phyloP scores from a whole-genome alignment of 2,797 vertebrate species.

The Amphiprion clarkii region DNA sequence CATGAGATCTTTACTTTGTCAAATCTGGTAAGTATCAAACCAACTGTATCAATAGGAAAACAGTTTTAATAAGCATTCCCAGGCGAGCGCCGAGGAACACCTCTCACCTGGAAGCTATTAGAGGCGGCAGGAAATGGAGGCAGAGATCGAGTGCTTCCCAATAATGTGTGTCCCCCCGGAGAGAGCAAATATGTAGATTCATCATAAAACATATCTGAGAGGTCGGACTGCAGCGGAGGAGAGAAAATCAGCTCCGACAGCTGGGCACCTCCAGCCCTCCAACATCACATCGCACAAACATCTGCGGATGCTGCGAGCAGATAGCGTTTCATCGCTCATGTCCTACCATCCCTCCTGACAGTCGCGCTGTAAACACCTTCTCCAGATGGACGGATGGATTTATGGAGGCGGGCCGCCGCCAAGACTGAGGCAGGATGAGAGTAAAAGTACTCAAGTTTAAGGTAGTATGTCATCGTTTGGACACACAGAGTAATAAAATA shows the following conservation, averaged over 20 bases:
- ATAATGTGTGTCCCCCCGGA: slow-evolving; percentile 74
- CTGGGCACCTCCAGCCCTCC: slow-evolving; percentile 72
- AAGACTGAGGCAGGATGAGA: background rate
- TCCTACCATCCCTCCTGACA: slow-evolving; percentile 58
- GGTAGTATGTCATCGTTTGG: too few species aligned
- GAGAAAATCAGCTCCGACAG: slow-evolving; percentile 71
- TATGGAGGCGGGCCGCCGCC: slow-evolving; percentile 17
- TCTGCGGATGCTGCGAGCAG: slow-evolving; percentile 59
- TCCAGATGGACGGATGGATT: slow-evolving; percentile 52
- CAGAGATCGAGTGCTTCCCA: slow-evolving; percentile 81
- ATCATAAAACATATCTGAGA: slow-evolving; percentile 78
- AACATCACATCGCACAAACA: slow-evolving; percentile 68
- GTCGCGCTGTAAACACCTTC: slow-evolving; percentile 64
- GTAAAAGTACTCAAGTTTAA: too few species aligned
- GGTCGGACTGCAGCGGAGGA: slow-evolving; percentile 54
- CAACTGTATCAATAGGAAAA: slow-evolving; percentile 83
- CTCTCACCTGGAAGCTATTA: slow-evolving; percentile 86
- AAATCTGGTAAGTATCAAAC: slow-evolving; percentile 84
- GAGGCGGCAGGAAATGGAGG: slow-evolving; percentile 81
- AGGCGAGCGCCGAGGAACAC: slow-evolving; percentile 72
- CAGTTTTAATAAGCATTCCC: slow-evolving; percentile 84
- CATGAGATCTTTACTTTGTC: slow-evolving; percentile 87
- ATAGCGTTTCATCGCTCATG: slow-evolving; percentile 70
- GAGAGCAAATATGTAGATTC: slow-evolving; percentile 81
- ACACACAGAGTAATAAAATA: too few species aligned